Base-by-base conservation (phyloP, 2,888 invertebrate species). In the Sarcophaga variegata region DNA sequence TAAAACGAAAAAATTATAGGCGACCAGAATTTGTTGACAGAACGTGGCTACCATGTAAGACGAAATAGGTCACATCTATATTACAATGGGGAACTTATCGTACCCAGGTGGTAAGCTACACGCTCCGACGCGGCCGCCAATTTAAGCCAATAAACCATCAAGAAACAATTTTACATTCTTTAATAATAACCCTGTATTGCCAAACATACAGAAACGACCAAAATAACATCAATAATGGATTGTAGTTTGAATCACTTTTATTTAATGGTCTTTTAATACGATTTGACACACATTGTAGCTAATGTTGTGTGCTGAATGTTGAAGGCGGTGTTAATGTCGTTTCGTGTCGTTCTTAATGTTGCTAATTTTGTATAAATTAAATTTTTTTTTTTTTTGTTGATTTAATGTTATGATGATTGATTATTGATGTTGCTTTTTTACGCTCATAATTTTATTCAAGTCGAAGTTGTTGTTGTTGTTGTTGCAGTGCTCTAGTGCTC, bases 401-500 rank as follows among this genome's bases (percentile, higher is more conserved):
- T 37, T 37, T 37, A 37, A 37, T 37, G 37, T 37, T 10, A 60
- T 66, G 62, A 62, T 72, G 77, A 85, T 85, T 81, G 81, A 85
- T 85, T 81, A 59, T 63, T 25, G 69, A 63, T 81, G 60, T 78
- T 47, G 17, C 60, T 59, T 60, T 27, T 49, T 62, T 72, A 17
- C 12, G 25, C 25, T 14, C n/a, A 60, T 60, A 37, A 45, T 37
- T 37, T 37, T 37, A 37, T 37, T 37, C 37, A 37, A 10, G 37
- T 37, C 8, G 0, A 37, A 37, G 54, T 47, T 76, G 11, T 37
- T 72, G 63, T 60, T 72, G 63, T 60, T 47, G 47, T 70, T 72
- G 37, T 54, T 47, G 22, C 49, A 54, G 25, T 83, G 81, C 45
- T 72, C 81, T 72, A 85, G 72, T 85, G 84, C 81, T 85, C 84